Evolutionary conservation across 2,888 invertebrate genomes (phyloP).

Genomic region (Tetranychus truncatus): DNA sequence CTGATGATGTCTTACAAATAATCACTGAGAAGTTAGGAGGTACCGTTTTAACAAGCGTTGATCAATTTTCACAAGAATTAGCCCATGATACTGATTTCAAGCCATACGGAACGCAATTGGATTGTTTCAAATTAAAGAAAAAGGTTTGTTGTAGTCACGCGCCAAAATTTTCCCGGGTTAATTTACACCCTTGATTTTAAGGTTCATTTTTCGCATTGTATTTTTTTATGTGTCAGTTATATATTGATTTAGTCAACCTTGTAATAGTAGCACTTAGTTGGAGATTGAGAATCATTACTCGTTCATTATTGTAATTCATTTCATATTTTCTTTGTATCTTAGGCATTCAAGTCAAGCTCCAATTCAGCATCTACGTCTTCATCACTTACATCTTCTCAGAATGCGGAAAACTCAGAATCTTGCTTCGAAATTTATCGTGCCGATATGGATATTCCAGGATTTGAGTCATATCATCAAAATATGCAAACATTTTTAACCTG

Average conservation of each 20-base stretch:
- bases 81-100: slow-evolving; percentile 49
- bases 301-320: too few relatives aligned
- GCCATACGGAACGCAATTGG: slow-evolving; percentile 52
- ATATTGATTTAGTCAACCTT: too few relatives aligned
- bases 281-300: too few relatives aligned
- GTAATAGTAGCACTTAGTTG: too few relatives aligned
- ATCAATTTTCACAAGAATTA: slow-evolving; percentile 49
- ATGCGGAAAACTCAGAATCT: too few relatives aligned
- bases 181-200: background rate
- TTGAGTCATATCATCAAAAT: slow-evolving; percentile 56
- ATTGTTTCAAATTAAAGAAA: slow-evolving; percentile 37
- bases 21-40: slow-evolving; percentile 47
- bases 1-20: slow-evolving; percentile 55
- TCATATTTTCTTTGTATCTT: too few relatives aligned
- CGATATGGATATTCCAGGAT: slow-evolving; percentile 48
- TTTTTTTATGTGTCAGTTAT: too few relatives aligned
- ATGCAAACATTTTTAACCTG: slow-evolving; percentile 79
- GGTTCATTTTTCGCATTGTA: background rate
- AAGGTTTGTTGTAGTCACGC: background rate
- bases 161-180: background rate
- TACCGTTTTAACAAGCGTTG: slow-evolving; percentile 49
- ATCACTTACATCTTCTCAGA: background rate
- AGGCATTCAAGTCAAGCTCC: background rate
- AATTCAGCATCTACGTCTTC: background rate
- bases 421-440: slow-evolving; percentile 61